Percentiles rank a stretch among this genome's conserved stretches.
These are phyloP conservation scores for Artibeus lituratus DNA, from an alignment of 2,797 vertebrate genomes.

Conservation along the genomic window DNA sequence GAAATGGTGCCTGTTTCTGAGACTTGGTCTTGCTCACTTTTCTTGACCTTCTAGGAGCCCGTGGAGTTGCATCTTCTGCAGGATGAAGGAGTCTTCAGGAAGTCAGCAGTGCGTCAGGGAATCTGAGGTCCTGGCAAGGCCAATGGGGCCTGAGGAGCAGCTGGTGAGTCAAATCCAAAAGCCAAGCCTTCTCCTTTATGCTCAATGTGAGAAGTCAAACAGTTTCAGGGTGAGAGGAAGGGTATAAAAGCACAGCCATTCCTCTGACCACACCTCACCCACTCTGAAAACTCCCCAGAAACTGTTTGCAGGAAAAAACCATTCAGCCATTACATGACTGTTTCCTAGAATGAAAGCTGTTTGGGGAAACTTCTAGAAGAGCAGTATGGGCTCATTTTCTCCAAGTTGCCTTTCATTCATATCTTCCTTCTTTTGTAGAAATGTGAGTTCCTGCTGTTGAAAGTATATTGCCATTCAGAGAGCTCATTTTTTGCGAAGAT, in stretches of 20 bases:
- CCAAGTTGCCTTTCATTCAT: not conserved
- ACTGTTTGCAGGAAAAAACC: not conserved
- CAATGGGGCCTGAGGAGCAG: not conserved
- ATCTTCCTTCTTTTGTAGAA: conserved; percentile 54
- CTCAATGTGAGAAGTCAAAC: not conserved
- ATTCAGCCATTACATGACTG: not conserved
- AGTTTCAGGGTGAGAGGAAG: not conserved
- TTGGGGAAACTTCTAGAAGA: not conserved
- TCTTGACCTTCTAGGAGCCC: not conserved
- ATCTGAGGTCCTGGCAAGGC: not conserved
- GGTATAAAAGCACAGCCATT: not conserved
- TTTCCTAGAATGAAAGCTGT: not conserved
- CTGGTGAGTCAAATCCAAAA: not conserved
- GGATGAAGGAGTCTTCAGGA: not conserved
- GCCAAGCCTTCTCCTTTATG: not conserved
- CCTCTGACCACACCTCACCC: fast-evolving
- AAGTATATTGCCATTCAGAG: conserved; percentile 42
- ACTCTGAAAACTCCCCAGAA: not conserved
- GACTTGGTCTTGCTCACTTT: not conserved
- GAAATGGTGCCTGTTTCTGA: fast-evolving
- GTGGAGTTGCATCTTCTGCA: conserved; percentile 69
- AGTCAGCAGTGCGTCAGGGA: not conserved
- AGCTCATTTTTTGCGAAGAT: conserved; percentile 62
- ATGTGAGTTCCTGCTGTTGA: conserved; percentile 67
- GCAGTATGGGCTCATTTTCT: not conserved